phyloP scores from a whole-genome alignment of 2,113 vertebrate species.

The Oenanthe melanoleuca region DNA sequence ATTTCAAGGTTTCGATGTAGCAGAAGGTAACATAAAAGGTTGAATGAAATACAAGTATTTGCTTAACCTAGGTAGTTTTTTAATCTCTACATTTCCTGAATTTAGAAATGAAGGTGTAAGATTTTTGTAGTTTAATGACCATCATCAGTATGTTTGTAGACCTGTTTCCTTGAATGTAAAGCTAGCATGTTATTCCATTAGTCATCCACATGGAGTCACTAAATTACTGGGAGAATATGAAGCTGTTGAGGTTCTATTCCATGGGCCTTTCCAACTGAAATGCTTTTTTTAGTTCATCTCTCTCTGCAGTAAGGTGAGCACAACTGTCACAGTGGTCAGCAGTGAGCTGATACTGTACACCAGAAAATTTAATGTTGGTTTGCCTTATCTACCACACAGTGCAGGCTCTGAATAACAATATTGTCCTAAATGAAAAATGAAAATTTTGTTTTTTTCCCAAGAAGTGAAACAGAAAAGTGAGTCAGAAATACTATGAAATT shows the following conservation, averaged over 20 bases:
- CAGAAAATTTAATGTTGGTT: neutral
- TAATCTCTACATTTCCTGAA: neutral
- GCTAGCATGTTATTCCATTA: constrained; percentile 32
- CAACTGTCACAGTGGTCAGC: neutral
- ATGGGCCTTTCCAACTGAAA: neutral
- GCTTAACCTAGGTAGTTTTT: constrained; percentile 46
- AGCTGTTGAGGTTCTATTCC: neutral
- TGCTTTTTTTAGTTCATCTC: neutral
- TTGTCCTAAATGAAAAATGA: neutral
- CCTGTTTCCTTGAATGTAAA: neutral
- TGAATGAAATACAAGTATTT: constrained; percentile 58
- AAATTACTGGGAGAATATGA: constrained; percentile 27
- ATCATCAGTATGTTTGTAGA: neutral
- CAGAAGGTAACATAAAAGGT: constrained; percentile 87
- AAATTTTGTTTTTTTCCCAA: neutral
- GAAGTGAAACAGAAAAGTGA: neutral
- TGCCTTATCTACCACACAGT: neutral
- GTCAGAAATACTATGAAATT: neutral
- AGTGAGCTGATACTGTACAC: neutral
- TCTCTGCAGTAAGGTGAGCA: neutral
- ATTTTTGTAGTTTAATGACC: neutral
- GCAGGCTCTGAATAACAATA: neutral
- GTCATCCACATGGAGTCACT: constrained; percentile 73
- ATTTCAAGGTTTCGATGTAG: constrained; percentile 95
- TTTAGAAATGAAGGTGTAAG: neutral